Conservation (phyloP, 2,113 vertebrate species). For the Gracilinanus agilis region DNA sequence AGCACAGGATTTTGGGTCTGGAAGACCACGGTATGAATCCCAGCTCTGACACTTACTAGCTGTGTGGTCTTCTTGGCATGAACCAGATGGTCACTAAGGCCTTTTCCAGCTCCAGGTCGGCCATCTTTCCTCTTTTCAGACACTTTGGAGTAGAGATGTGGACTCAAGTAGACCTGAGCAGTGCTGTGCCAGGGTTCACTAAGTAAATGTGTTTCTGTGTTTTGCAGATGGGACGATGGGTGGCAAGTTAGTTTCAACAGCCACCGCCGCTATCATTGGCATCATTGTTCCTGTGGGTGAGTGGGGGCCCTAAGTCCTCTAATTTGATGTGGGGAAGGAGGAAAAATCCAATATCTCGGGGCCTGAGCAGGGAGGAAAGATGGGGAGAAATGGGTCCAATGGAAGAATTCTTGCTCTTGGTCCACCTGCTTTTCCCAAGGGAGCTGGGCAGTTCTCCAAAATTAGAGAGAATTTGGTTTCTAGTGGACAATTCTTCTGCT, state of each 20-base stretch:
- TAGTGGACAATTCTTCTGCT: neutral
- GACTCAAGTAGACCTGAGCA: too few species aligned
- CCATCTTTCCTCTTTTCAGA: neutral
- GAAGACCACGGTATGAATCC: neutral
- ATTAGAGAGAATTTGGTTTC: neutral
- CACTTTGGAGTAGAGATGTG: neutral
- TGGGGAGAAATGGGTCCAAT: neutral
- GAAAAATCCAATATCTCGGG: neutral
- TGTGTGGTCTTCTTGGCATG: neutral
- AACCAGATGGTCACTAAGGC: neutral
- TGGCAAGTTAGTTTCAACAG: conserved; percentile 92
- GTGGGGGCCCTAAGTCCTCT: conserved; percentile 68
- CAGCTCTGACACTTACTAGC: neutral
- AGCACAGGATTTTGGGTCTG: neutral
- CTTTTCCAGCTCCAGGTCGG: neutral
- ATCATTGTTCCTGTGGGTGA: conserved; percentile 96
- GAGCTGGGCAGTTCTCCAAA: neutral
- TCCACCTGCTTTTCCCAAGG: neutral
- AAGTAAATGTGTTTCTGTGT: conserved; percentile 24
- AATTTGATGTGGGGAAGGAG: neutral
- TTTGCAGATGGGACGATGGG: conserved; percentile 91
- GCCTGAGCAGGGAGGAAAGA: neutral
- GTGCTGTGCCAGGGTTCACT: neutral
- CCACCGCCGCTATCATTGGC: conserved; percentile 94
- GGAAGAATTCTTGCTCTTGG: too few species aligned